Evolutionary conservation across 2,113 vertebrate genomes (phyloP).

Genomic region (Chaetodon auriga): DNA sequence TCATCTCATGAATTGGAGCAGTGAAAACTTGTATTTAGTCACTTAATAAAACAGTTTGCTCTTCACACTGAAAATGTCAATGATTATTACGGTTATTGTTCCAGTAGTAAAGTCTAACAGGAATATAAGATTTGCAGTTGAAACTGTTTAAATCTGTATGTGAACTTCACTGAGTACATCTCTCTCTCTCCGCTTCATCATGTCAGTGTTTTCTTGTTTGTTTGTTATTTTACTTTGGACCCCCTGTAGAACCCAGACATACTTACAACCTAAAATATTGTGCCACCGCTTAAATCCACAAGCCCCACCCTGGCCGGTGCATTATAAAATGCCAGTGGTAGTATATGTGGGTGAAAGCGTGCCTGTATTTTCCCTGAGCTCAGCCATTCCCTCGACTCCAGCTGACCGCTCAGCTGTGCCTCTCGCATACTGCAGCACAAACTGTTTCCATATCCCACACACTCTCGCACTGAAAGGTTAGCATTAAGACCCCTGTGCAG

Average conservation of each 20-base stretch:
- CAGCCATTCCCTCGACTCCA: conserved; percentile 71
- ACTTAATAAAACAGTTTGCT: background rate
- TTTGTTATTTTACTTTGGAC: background rate
- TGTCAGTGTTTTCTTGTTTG: too few species aligned
- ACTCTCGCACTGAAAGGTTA: conserved; percentile 62
- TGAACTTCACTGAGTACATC: background rate
- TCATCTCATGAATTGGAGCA: too few species aligned
- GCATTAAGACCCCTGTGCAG: conserved; percentile 55
- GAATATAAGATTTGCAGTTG: background rate
- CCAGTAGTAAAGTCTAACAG: background rate
- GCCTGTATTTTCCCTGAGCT: conserved; percentile 68
- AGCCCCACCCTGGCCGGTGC: conserved; percentile 54
- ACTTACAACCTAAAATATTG: conserved; percentile 47
- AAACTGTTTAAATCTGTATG: background rate
- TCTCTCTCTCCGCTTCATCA: background rate
- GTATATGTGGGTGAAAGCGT: conserved; percentile 57
- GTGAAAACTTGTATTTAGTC: too few species aligned
- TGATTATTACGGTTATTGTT: background rate
- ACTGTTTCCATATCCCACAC: conserved; percentile 72
- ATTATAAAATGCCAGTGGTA: conserved; percentile 56
- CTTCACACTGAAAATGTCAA: background rate
- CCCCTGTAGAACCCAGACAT: conserved; percentile 19
- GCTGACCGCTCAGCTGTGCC: conserved; percentile 78
- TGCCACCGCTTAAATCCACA: conserved; percentile 40
- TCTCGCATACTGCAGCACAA: conserved; percentile 66